Conservation (phyloP, 1,140 invertebrate genomes). For the Lutraria rhynchaena region DNA sequence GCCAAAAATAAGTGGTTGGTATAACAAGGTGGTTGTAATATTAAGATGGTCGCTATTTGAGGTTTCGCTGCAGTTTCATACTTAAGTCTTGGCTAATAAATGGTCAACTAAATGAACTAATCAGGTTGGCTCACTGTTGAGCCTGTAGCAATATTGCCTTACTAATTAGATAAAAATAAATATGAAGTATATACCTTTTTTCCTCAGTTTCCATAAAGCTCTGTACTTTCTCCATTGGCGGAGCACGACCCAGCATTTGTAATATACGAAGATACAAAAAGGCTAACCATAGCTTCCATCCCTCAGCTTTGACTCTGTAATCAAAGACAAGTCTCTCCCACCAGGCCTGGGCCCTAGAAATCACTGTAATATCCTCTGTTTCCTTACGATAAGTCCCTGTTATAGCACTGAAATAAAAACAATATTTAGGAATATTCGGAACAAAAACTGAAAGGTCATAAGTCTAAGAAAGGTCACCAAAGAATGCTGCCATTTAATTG, state of each 20-base stretch:
- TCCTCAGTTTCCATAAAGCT: slow-evolving; percentile 62
- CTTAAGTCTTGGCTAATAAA: background rate
- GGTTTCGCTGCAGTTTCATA: no score
- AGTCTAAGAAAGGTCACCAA: no score
- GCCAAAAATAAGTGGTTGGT: no score
- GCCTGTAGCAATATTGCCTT: background rate
- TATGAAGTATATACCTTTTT: slow-evolving; percentile 62
- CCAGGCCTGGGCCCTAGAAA: slow-evolving; percentile 42
- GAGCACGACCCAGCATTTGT: slow-evolving; percentile 64
- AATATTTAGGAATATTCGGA: background rate
- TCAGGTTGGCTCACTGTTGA: background rate
- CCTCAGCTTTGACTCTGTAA: slow-evolving; percentile 61
- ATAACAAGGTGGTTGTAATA: no score
- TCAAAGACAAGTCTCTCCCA: slow-evolving; percentile 66
- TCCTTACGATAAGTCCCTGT: slow-evolving; percentile 59
- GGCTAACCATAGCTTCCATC: slow-evolving; percentile 61
- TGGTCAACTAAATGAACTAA: background rate
- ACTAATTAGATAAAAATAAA: background rate
- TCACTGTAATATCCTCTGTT: slow-evolving; percentile 25
- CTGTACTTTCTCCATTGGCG: slow-evolving; percentile 61
- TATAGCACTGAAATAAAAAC: slow-evolving; percentile 64
- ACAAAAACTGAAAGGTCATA: no score
- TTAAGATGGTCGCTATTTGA: no score
- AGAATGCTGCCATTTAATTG: no score
- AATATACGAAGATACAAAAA: slow-evolving; percentile 64